Base-by-base conservation (phyloP, 2,888 invertebrate species). In the Drosophila koepferae region DNA sequence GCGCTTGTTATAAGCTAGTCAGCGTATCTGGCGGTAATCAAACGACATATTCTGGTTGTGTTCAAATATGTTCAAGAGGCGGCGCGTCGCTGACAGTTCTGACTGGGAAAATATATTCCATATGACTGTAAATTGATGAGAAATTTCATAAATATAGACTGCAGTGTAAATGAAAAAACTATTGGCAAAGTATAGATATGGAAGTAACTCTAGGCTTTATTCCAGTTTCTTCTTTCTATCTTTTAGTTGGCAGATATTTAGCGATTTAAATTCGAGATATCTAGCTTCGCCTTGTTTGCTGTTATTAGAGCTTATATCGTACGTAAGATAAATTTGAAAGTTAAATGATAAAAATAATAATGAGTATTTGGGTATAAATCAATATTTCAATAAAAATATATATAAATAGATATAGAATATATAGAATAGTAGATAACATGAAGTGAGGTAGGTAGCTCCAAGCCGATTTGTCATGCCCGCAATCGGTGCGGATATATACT, bases 101-200 rank as follows among this genome's bases (percentile, higher is more conserved):
- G 38, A 69, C 16, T 36, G 76, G 74, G 58, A 76, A 76, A 58
- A 67, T 28, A 67, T 53, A 61, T 49, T 63, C 18, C 36, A n/a
- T 14, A 38, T 49, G 54, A n/a, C 64, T 46, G n/a, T 23, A 16
- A 51, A 60, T 58, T 46, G 40, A 54, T 69, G 64, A 9, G 31
- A 41, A 16, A 18, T 38, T 3, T 8, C 20, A 16, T 3, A 31
- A 8, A 14, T 40, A 43, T 41, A 31, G 48, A 44, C 55, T 10
- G 31, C 8, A 16, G 16, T 28, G 8, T 0, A 20, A 20, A 20
- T 20, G 2, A 28, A 16, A 3, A 48, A 16, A 28, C 0, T 2
- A 48, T 8, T 16, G 3, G 5, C 1, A 23, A 28, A 16, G 3
- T 46, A 46, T 16, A 14, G 23, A 46, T 23, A 7, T 7, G 3